Conservation (phyloP, 2,888 invertebrate species). For the Parnassius apollo region DNA sequence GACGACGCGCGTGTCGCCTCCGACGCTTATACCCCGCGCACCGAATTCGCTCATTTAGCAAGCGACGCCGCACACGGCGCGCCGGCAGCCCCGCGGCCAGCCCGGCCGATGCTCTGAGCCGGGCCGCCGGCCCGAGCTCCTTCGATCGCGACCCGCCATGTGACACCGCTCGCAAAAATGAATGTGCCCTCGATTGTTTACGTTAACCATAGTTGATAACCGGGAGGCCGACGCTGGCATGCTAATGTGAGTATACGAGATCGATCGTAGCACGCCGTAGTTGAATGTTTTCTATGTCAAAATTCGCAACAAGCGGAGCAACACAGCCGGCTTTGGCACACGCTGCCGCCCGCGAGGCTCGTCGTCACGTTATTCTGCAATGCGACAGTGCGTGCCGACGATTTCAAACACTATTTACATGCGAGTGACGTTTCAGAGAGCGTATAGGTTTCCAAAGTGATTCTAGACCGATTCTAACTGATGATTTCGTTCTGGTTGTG, state of each 20-base stretch:
- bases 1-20: conserved; percentile 78
- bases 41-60: conserved; percentile 72
- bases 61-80: conserved; percentile 74
- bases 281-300: conserved; percentile 31
- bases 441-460: conserved; percentile 12
- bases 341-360: conserved; percentile 27
- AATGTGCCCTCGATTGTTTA: conserved; percentile 71
- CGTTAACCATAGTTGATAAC: conserved; percentile 73
- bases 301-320: conserved; percentile 26
- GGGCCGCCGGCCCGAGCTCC: conserved; percentile 56
- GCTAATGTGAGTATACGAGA: conserved; percentile 75
- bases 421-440: conserved; percentile 32
- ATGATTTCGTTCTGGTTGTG: conserved; percentile 30
- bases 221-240: conserved; percentile 75
- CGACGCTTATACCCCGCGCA: conserved; percentile 76
- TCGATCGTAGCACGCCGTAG: conserved; percentile 36
- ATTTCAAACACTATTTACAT: conserved; percentile 41
- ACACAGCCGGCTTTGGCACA: conserved; percentile 27
- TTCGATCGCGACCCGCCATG: conserved; percentile 63
- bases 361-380: conserved; percentile 60
- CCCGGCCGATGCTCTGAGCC: conserved; percentile 65
- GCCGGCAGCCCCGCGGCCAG: conserved; percentile 67
- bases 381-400: conserved; percentile 64
- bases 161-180: conserved; percentile 63
- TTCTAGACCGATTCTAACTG: conserved; percentile 20